Conservation (phyloP, 2,797 vertebrate genomes). For the Sebastes miniatus region DNA sequence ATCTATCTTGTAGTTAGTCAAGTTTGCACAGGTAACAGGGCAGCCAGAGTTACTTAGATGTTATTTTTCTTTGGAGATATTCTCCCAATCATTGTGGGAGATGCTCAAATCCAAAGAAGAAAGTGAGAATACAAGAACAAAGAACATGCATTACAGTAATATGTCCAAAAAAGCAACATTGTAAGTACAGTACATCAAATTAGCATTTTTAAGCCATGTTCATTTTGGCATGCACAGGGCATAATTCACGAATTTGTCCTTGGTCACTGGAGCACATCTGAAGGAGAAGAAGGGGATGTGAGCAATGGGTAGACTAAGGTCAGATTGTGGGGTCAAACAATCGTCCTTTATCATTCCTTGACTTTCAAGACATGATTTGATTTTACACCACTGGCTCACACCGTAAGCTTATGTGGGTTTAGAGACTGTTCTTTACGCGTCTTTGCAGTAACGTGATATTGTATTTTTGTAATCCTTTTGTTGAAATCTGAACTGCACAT, state of each 20-base stretch:
- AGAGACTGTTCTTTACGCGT: neutral
- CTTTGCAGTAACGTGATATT: neutral
- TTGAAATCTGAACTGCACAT: neutral
- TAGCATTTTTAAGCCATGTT: neutral
- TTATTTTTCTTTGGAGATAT: neutral
- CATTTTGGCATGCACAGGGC: neutral
- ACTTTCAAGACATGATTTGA: neutral
- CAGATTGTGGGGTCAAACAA: neutral
- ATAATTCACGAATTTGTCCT: neutral
- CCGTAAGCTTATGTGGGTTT: neutral
- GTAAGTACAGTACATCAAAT: neutral
- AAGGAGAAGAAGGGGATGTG: neutral
- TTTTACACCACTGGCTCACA: neutral
- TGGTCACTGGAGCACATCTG: neutral
- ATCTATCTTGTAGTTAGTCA: neutral
- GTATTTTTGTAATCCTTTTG: conserved; percentile 12
- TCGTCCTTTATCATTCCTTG: neutral
- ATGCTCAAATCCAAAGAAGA: neutral
- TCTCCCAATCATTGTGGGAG: neutral
- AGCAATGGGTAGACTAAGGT: neutral
- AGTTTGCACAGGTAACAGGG: neutral
- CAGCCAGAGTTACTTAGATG: neutral
- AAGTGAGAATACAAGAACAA: neutral
- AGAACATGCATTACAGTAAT: neutral
- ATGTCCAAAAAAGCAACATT: neutral